Conservation (phyloP, 2,113 vertebrate genomes). For the Tonatia bakeri region DNA sequence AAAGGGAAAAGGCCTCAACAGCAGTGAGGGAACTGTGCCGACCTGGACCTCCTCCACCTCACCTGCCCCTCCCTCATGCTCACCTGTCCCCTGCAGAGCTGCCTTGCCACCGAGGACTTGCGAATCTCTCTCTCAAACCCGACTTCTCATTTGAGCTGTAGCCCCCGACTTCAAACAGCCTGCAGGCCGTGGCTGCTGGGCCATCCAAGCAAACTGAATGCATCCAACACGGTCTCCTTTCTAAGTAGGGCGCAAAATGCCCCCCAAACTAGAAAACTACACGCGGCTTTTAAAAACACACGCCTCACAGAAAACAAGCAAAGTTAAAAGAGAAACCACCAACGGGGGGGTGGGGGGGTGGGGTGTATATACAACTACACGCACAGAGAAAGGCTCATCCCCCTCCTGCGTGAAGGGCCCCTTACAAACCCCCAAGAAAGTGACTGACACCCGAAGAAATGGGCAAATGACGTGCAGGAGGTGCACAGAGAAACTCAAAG, state of each 20-base stretch:
- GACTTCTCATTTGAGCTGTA: background rate
- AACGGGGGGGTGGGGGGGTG: background rate
- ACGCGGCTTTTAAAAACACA: background rate
- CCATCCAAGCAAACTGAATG: background rate
- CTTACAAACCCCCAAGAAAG: background rate
- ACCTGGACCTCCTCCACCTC: background rate
- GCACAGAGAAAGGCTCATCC: background rate
- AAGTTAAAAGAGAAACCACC: background rate
- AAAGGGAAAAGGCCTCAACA: background rate
- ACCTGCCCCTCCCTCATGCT: background rate
- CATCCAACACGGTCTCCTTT: background rate
- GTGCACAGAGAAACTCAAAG: background rate
- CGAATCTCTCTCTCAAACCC: background rate
- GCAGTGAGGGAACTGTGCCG: background rate
- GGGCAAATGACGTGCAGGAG: too few species aligned
- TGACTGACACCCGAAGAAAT: background rate
- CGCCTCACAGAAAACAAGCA: background rate
- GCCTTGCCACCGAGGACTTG: background rate
- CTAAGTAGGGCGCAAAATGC: background rate
- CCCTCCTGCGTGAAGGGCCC: background rate
- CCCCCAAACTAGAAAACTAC: background rate
- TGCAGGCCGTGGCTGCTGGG: background rate
- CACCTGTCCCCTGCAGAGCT: background rate
- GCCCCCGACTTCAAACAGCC: background rate
- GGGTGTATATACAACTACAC: background rate